These are phyloP conservation scores for Xiphydria camelus DNA, from an alignment of 2,888 invertebrate species.

Conservation along the genomic window DNA sequence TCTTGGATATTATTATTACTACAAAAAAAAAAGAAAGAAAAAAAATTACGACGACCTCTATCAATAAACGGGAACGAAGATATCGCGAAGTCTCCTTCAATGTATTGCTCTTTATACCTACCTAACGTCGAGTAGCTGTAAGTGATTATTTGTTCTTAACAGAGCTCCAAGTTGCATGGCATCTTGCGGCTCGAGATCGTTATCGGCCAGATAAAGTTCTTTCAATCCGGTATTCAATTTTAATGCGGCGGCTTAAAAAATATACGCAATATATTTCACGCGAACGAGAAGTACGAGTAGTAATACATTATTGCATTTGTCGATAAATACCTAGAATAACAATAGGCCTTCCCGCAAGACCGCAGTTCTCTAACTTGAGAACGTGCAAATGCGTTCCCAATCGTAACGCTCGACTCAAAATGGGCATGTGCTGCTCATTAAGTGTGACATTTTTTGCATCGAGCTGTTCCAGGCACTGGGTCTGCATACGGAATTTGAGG, in stretches of 20 bases:
- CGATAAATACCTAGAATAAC: conserved; percentile 70
- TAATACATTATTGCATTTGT: conserved; percentile 13
- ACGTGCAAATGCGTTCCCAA: conserved; percentile 72
- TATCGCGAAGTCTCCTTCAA: background rate
- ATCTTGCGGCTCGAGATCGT: conserved; percentile 73
- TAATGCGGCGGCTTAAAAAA: conserved; percentile 70
- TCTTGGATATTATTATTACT: conserved; percentile 68
- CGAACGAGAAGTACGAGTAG: background rate
- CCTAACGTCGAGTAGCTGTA: conserved; percentile 82
- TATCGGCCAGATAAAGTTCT: conserved; percentile 84
- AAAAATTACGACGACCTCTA: no score
- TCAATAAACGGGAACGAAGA: background rate
- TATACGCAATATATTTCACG: conserved; percentile 8
- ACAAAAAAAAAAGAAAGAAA: conserved; percentile 26
- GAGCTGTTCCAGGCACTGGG: conserved; percentile 69
- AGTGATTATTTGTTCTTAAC: conserved; percentile 71
- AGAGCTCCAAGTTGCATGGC: conserved; percentile 78
- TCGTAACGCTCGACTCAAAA: conserved; percentile 73
- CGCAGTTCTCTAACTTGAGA: conserved; percentile 78
- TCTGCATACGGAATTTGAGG: conserved; percentile 58
- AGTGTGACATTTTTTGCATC: conserved; percentile 69
- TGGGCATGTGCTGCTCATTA: conserved; percentile 71
- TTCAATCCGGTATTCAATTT: conserved; percentile 76
- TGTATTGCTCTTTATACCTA: conserved; percentile 57
- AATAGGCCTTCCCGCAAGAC: conserved; percentile 73